phyloP scores from a whole-genome alignment of 1,140 invertebrate species.

The Plectus sambesii region DNA sequence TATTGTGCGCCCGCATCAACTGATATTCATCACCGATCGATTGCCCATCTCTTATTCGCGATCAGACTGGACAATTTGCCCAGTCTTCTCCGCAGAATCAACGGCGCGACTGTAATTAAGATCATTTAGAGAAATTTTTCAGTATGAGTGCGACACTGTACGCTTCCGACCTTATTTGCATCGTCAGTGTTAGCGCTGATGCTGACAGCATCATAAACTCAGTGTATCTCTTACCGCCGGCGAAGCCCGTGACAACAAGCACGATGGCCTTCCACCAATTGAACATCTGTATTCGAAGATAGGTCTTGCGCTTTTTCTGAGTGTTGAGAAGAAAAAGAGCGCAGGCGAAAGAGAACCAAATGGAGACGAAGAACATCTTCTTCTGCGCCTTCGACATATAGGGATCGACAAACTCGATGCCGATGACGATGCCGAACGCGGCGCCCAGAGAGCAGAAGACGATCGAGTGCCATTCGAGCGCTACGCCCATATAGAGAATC shows the following conservation, averaged over 20 bases:
- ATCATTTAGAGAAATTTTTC: too few species aligned
- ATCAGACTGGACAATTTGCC: too few species aligned
- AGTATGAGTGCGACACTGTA: too few species aligned
- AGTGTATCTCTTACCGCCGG: too few species aligned
- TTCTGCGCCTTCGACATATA: constrained; percentile 18
- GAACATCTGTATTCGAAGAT: constrained; percentile 25
- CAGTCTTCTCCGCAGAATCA: too few species aligned
- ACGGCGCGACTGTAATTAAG: too few species aligned
- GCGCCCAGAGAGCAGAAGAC: constrained; percentile 19
- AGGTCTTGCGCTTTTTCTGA: constrained; percentile 33
- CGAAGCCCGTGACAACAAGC: constrained; percentile 33
- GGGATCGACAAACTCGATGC: constrained; percentile 21
- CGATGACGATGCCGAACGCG: constrained; percentile 18
- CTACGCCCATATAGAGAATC: constrained; percentile 25
- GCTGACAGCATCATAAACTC: too few species aligned
- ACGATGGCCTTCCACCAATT: constrained; percentile 28
- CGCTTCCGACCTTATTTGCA: too few species aligned
- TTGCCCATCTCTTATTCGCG: too few species aligned
- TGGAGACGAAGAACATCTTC: constrained; percentile 42
- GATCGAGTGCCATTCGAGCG: constrained; percentile 21
- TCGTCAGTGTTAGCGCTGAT: too few species aligned
- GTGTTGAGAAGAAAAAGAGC: constrained; percentile 34
- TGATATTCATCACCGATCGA: too few species aligned
- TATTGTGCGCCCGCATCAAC: too few species aligned
- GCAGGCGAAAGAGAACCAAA: constrained; percentile 41